Evolutionary conservation across 23 tunicate genomes (phyloP).

Genomic region (Trididemnum clinides): DNA sequence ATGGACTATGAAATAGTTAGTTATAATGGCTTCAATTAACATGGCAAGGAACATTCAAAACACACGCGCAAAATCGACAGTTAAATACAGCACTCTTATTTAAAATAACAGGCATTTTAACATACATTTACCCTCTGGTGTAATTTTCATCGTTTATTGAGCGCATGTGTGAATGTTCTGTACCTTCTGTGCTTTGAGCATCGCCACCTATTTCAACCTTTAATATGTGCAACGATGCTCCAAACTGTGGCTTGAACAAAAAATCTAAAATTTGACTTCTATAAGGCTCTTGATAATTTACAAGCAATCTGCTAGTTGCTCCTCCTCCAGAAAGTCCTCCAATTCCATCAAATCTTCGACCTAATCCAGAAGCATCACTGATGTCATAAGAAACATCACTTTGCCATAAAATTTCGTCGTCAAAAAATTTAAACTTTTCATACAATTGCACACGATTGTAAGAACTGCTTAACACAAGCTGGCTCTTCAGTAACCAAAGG

Average conservation of each 20-base stretch:
- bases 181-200: constrained; percentile 92
- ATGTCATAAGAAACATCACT: constrained; percentile 23
- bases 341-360: constrained; percentile 83
- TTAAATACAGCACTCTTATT: not conserved
- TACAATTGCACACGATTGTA: too few species aligned
- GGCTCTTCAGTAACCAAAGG: too few species aligned
- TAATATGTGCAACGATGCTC: constrained; percentile 86
- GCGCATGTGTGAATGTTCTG: constrained; percentile 89
- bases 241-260: constrained; percentile 84
- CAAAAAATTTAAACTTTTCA: too few species aligned
- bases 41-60: too few species aligned
- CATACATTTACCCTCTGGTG: constrained; percentile 67
- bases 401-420: too few species aligned
- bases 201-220: constrained; percentile 98
- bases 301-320: constrained; percentile 81
- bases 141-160: constrained; percentile 73
- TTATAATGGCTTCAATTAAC: too few species aligned
- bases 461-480: too few species aligned
- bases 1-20: too few species aligned
- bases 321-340: constrained; percentile 97
- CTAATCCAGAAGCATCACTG: constrained; percentile 38
- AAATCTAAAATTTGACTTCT: constrained; percentile 75
- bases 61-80: too few species aligned
- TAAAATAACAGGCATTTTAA: not conserved
- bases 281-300: constrained; percentile 72